These are phyloP conservation scores for Probaryconus sp. DNA, from an alignment of 1,140 invertebrate genomes.

Conservation along the genomic window DNA sequence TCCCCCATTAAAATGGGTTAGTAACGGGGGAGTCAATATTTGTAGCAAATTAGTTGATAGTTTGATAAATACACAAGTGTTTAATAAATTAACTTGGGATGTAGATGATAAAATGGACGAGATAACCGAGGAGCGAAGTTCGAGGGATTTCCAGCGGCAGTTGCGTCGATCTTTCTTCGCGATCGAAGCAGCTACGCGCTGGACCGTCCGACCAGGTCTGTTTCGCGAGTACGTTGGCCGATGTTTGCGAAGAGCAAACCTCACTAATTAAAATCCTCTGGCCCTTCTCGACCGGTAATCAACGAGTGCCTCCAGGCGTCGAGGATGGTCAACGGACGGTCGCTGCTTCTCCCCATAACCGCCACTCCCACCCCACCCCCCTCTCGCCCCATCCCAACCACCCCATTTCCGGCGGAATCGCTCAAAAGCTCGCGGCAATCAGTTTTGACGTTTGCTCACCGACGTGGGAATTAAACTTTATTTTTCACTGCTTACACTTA, in stretches of 20 bases:
- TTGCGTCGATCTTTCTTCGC: conserved; percentile 52
- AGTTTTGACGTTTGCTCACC: conserved; percentile 59
- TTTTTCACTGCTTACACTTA: conserved; percentile 54
- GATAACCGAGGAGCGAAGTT: conserved; percentile 33
- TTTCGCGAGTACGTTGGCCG: conserved; percentile 60
- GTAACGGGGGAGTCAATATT: conserved; percentile 10
- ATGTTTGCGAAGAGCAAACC: conserved; percentile 76
- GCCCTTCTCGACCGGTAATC: conserved; percentile 72
- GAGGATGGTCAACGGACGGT: conserved; percentile 71
- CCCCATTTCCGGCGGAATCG: conserved; percentile 57
- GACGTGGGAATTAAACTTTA: conserved; percentile 60
- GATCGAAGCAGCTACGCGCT: conserved; percentile 44
- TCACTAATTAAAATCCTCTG: conserved; percentile 77
- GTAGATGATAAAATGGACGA: conserved; percentile 31
- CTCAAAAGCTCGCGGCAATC: conserved; percentile 64
- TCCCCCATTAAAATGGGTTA: too few species aligned
- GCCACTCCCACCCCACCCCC: too few species aligned
- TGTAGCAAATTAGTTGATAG: conserved; percentile 29
- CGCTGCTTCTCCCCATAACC: conserved; percentile 55
- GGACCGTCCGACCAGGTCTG: conserved; percentile 26
- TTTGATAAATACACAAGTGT: conserved; percentile 42
- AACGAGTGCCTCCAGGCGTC: conserved; percentile 73
- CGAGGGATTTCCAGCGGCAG: conserved; percentile 35
- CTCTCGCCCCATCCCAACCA: too few species aligned
- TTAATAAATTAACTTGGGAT: conserved; percentile 48